phyloP scores from a whole-genome alignment of 2,888 invertebrate genomes.

The Pardosa pseudoannulata region DNA sequence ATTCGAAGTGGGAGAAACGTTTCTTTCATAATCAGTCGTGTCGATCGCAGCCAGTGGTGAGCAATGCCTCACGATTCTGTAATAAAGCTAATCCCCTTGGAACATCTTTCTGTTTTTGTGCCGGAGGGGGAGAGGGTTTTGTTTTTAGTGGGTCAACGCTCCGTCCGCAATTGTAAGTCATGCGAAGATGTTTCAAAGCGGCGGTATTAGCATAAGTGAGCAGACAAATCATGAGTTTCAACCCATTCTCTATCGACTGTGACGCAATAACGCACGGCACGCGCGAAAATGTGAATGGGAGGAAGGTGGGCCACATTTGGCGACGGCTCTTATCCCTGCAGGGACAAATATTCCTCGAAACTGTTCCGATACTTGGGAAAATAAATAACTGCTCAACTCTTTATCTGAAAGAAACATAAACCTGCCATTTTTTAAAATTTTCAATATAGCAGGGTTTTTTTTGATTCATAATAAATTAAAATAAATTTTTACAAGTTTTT shows the following conservation, averaged over 20 bases:
- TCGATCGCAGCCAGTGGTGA: constrained; percentile 21
- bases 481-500: too few relatives aligned
- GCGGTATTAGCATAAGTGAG: constrained; percentile 1
- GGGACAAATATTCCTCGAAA: too few relatives aligned
- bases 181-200: not conserved
- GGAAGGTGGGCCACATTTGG: not conserved
- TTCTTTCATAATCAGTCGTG: not conserved
- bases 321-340: not conserved
- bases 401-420: too few relatives aligned
- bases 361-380: too few relatives aligned
- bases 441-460: too few relatives aligned
- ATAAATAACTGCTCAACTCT: too few relatives aligned
- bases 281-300: not conserved
- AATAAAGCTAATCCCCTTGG: constrained; percentile 42
- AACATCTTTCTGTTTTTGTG: not conserved
- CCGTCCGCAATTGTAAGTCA: not conserved
- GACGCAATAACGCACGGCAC: not conserved
- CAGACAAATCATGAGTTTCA: not conserved
- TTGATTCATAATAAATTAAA: too few relatives aligned
- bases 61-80: constrained; percentile 57
- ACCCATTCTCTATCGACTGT: not conserved
- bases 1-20: too few relatives aligned
- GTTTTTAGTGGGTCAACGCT: constrained; percentile 8
- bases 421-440: too few relatives aligned
- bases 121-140: not conserved